Evolutionary conservation across 2,113 vertebrate genomes (phyloP).

Genomic region (Malurus melanocephalus): DNA sequence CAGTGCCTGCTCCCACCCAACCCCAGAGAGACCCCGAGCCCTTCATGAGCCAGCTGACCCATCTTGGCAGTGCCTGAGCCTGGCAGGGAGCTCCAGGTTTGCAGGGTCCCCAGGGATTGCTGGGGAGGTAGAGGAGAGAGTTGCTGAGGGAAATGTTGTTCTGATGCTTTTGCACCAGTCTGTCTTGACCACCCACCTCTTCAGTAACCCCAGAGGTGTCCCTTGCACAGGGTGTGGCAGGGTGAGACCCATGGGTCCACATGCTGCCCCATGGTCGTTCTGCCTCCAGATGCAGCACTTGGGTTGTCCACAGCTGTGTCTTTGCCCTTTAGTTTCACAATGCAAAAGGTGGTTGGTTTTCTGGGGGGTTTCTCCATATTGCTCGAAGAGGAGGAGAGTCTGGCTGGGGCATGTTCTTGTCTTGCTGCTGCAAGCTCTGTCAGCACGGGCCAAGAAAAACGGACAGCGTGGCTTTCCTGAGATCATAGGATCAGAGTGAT

Average conservation of each 20-base stretch:
- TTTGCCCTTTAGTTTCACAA: neutral
- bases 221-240: neutral
- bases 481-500: neutral
- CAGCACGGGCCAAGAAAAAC: neutral
- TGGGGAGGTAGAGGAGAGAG: neutral
- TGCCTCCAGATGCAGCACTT: neutral
- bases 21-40: fast-evolving
- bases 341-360: neutral
- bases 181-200: neutral
- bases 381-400: neutral
- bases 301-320: neutral
- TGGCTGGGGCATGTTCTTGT: neutral
- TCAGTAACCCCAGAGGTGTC: fast-evolving
- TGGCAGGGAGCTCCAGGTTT: neutral
- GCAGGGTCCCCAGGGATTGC: neutral
- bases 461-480: neutral
- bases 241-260: fast-evolving
- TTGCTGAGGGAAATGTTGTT: neutral
- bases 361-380: neutral
- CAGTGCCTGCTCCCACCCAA: fast-evolving
- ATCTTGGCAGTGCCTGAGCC: neutral
- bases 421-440: neutral
- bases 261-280: neutral
- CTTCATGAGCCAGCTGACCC: neutral
- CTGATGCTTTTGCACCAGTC: fast-evolving